phyloP scores from a whole-genome alignment of 2,888 invertebrate genomes.

The Dastarcus helophoroides region DNA sequence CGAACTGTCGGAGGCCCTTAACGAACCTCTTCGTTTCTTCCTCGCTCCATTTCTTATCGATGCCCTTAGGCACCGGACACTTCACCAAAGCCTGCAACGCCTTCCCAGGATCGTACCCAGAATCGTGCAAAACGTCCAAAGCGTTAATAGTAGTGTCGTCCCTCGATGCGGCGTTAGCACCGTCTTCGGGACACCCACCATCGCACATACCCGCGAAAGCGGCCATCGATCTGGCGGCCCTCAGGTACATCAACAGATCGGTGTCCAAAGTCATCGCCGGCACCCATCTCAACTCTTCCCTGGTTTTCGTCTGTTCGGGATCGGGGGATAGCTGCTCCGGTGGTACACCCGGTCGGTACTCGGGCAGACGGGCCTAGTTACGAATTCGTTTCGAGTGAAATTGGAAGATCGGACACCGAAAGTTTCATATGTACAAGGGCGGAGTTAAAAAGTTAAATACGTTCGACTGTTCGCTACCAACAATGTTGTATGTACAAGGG shows the following conservation, averaged over 20 bases:
- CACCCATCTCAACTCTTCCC: slow-evolving; percentile 90
- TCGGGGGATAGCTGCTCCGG: slow-evolving; percentile 42
- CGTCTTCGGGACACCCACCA: slow-evolving; percentile 93
- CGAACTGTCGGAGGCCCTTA: slow-evolving; percentile 94
- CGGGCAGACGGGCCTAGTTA: slow-evolving; percentile 33
- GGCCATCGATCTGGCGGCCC: slow-evolving; percentile 95
- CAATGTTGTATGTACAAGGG: no score
- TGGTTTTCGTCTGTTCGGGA: slow-evolving; percentile 43
- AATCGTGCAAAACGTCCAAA: slow-evolving; percentile 89
- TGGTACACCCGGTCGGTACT: slow-evolving; percentile 41
- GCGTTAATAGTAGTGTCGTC: slow-evolving; percentile 98
- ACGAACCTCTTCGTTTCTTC: slow-evolving; percentile 98
- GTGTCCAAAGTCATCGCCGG: slow-evolving; percentile 88
- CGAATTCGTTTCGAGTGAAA: background rate
- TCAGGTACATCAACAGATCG: slow-evolving; percentile 93
- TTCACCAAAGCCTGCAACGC: slow-evolving; percentile 94
- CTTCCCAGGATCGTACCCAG: slow-evolving; percentile 91
- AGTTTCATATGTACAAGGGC: no score
- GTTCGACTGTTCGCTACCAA: background rate
- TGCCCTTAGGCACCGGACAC: slow-evolving; percentile 92
- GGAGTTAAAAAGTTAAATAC: background rate
- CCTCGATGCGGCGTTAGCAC: slow-evolving; percentile 90
- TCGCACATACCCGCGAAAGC: slow-evolving; percentile 98
- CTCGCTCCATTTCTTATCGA: slow-evolving; percentile 96
- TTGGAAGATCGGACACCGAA: no score